Base-by-base conservation (phyloP, 64 coral and sea anemone genomes). In the Cladopsammia gracilis region DNA sequence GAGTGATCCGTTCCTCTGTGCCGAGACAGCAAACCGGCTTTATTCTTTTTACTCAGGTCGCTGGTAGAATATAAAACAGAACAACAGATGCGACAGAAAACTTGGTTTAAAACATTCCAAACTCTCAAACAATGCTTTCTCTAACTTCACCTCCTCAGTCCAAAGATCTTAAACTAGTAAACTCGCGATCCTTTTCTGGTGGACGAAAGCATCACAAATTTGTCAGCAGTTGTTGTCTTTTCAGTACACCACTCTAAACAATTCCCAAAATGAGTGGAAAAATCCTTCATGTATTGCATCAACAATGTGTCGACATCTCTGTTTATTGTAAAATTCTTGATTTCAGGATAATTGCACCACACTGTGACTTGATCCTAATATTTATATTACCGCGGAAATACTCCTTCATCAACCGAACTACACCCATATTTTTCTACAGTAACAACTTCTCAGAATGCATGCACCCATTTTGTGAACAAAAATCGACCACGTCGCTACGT, bases 241-340 rank as follows among this genome's bases (percentile, higher is more conserved):
- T 84, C 19, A 19, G 45, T 54, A 62, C 13, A 46, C 25, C 57
- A 84, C 62, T 64, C n/a, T 23, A 20, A 6, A 6, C 80, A 84
- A 84, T 84, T 84, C 45, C 62, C 58, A 62, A 57, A 3, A 82
- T 34, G 19, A 34, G 43, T 43, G 58, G 58, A 68, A 47, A 67
- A 19, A 49, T 48, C 14, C 34, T 61, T 47, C 57, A 46, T 20
- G 59, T 26, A 43, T 58, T 60, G 53, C 16, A 79, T 42, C 54
- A 14, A 42, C 10, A 23, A 20, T n/a, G 15, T 44, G 13, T 12
- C 25, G 42, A 45, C 6, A 45, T 46, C 14, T 84, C 80, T 84
- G 80, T 50, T 84, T 84, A 84, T n/a, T 84, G 62, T 67, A 84
- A 84, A 16, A 67, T 49, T 84, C 42, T n/a, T 54, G 54, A 75